These are phyloP conservation scores for Colistium nudipinnis DNA, from an alignment of 2,113 vertebrate genomes.

Conservation along the genomic window DNA sequence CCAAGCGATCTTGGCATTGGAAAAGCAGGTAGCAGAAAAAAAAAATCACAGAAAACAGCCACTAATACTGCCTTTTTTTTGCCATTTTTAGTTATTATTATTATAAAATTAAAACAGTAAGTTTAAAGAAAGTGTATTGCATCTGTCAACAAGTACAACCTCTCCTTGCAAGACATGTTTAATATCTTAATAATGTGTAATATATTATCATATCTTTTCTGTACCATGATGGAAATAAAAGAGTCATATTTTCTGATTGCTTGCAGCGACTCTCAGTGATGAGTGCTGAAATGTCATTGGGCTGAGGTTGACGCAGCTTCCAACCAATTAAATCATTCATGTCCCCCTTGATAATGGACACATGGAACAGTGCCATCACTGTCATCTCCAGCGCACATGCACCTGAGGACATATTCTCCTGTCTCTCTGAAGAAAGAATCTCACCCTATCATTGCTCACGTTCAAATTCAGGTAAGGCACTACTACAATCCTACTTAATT, in stretches of 20 bases:
- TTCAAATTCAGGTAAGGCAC: slow-evolving; percentile 26
- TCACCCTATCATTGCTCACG: not conserved
- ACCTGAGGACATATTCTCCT: slow-evolving; percentile 26
- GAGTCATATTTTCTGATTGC: not conserved
- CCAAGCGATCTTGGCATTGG: not conserved
- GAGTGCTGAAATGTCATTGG: slow-evolving; percentile 34
- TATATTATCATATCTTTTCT: not conserved
- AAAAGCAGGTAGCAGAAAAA: no score
- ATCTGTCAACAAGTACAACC: not conserved
- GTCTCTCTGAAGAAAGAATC: slow-evolving; percentile 30
- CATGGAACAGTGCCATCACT: slow-evolving; percentile 10
- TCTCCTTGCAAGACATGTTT: not conserved
- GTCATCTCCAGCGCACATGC: slow-evolving; percentile 28
- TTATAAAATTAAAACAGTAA: no score
- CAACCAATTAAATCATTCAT: slow-evolving; percentile 54
- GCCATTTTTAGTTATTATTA: no score
- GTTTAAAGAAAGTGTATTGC: not conserved
- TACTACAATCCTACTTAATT: not conserved
- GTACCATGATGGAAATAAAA: not conserved
- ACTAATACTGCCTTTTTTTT: no score
- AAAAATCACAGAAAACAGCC: no score
- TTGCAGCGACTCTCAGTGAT: slow-evolving; percentile 3
- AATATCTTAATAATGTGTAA: no score
- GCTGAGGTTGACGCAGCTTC: slow-evolving; percentile 14
- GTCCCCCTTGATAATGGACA: slow-evolving; percentile 37